phyloP scores from a whole-genome alignment of 64 coral and sea anemone species.

The Actinia equina region DNA sequence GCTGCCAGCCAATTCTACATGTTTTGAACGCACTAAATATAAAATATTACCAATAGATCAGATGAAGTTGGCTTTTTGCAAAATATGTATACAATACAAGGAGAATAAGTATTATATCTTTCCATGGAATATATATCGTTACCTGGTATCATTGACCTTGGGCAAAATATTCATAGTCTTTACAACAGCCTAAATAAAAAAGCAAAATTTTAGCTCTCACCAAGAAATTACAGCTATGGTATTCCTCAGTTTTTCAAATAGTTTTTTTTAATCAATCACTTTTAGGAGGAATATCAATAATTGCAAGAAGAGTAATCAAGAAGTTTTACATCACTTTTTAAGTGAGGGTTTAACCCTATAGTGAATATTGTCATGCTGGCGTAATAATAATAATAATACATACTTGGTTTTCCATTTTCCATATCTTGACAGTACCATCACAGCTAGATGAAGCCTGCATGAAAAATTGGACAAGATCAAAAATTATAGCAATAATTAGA shows the following conservation, averaged over 20 bases:
- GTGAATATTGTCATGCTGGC: too few relatives aligned
- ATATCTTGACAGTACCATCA: constrained; percentile 97
- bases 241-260: too few relatives aligned
- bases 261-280: too few relatives aligned
- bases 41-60: not conserved
- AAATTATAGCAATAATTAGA: not conserved
- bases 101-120: not conserved
- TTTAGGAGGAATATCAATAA: too few relatives aligned
- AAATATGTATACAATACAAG: too few relatives aligned
- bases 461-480: not conserved
- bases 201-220: not conserved
- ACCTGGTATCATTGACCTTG: constrained; percentile 92
- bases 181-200: constrained; percentile 42
- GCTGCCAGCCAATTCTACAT: constrained; percentile 62
- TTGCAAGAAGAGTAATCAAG: too few relatives aligned
- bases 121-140: not conserved
- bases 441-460: constrained; percentile 92
- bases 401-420: constrained; percentile 92
- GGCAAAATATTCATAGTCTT: constrained; percentile 80
- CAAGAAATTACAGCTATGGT: too few relatives aligned
- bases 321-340: too few relatives aligned
- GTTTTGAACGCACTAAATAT: constrained; percentile 44
- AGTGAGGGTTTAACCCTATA: too few relatives aligned
- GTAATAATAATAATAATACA: not conserved
- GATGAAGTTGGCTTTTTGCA: not conserved